These are phyloP conservation scores for Scrobipalpa atriplicella DNA, from an alignment of 2,888 invertebrate genomes.

Conservation along the genomic window DNA sequence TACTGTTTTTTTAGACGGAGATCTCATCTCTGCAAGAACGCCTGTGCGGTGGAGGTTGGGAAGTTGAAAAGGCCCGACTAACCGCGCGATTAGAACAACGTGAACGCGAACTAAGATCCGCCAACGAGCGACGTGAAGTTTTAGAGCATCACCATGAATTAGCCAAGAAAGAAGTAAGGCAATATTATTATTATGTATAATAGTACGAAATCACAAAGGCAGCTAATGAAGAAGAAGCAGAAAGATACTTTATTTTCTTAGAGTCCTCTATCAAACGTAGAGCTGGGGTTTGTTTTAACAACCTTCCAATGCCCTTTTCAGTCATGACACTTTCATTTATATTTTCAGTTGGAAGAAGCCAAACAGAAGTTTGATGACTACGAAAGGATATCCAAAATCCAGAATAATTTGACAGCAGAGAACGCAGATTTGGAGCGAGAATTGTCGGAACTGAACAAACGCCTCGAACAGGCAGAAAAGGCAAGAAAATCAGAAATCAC, in stretches of 20 bases:
- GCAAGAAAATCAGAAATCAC: constrained; percentile 90
- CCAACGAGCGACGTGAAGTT: constrained; percentile 89
- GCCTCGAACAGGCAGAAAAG: constrained; percentile 87
- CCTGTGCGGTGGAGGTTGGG: constrained; percentile 80
- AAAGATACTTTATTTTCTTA: no score
- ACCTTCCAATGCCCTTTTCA: no score
- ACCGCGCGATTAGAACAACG: constrained; percentile 88
- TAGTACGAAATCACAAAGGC: no score
- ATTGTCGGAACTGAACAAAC: constrained; percentile 86
- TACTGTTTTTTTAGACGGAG: constrained; percentile 53
- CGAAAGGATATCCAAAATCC: constrained; percentile 91
- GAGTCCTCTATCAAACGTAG: no score
- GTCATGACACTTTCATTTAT: no score
- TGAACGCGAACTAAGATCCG: constrained; percentile 87
- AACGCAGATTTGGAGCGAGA: constrained; percentile 90
- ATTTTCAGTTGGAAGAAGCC: constrained; percentile 87
- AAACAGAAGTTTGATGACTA: constrained; percentile 92
- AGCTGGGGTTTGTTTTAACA: no score
- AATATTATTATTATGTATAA: no score
- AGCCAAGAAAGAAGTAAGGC: constrained; percentile 77
- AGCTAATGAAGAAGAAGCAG: no score
- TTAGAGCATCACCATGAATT: constrained; percentile 89
- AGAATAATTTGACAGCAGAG: constrained; percentile 89
- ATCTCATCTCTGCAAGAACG: constrained; percentile 76
- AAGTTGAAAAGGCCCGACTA: constrained; percentile 86